phyloP scores from a whole-genome alignment of 1,140 invertebrate species.

The Philopotamus ludificatus region DNA sequence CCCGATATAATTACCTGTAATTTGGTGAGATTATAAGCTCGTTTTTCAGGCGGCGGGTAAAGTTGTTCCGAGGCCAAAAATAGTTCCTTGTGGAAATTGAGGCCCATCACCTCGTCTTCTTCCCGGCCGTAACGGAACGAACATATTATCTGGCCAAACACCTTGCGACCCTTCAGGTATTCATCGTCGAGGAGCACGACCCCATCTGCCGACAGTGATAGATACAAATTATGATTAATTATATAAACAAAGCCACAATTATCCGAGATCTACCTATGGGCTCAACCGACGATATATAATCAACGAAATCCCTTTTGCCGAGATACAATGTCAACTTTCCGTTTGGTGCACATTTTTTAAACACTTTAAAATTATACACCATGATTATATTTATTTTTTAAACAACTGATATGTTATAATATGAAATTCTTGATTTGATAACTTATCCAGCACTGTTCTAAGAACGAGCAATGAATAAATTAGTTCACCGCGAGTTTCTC shows the following conservation, averaged over 20 bases:
- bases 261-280: constrained; percentile 74
- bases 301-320: constrained; percentile 94
- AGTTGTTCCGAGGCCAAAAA: constrained; percentile 85
- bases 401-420: constrained; percentile 5
- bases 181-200: constrained; percentile 90
- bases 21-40: constrained; percentile 61
- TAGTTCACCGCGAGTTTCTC: constrained; percentile 8
- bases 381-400: constrained; percentile 55
- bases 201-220: constrained; percentile 80
- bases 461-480: constrained; percentile 1
- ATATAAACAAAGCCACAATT: neutral
- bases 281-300: constrained; percentile 89
- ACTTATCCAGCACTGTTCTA: too few relatives aligned
- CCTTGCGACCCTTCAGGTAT: constrained; percentile 80
- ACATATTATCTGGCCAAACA: constrained; percentile 93
- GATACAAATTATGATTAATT: neutral
- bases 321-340: constrained; percentile 93
- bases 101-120: constrained; percentile 96
- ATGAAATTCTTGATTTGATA: neutral
- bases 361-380: constrained; percentile 90
- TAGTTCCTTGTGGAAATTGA: constrained; percentile 97
- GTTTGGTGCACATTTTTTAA: constrained; percentile 93
- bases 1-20: constrained; percentile 57
- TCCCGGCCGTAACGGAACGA: constrained; percentile 97
- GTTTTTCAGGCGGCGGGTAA: constrained; percentile 71